phyloP scores from a whole-genome alignment of 2,888 invertebrate genomes.

The Papilio gigon region DNA sequence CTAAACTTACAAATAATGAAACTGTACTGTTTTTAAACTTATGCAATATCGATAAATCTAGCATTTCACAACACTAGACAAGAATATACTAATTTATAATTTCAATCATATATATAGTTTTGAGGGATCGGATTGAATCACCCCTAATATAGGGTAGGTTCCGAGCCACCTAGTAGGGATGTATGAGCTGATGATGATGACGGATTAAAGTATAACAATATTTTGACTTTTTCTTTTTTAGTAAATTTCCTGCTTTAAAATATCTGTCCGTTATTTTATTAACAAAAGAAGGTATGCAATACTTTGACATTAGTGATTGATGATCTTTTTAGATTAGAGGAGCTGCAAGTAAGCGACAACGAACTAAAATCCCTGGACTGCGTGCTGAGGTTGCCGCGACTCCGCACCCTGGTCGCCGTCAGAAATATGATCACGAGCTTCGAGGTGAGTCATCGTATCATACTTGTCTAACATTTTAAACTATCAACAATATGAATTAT shows the following conservation, averaged over 20 bases:
- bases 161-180: too few relatives aligned
- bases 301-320: too few relatives aligned
- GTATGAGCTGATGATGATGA: too few relatives aligned
- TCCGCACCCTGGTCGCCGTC: conserved; percentile 82
- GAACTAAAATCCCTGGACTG: conserved; percentile 84
- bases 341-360: conserved; percentile 88
- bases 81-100: background rate
- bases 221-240: too few relatives aligned
- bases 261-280: conserved; percentile 15
- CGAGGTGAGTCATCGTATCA: conserved; percentile 55
- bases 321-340: conserved; percentile 86
- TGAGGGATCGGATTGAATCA: too few relatives aligned
- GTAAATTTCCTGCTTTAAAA: too few relatives aligned
- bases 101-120: background rate
- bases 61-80: background rate
- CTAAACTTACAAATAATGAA: conserved; percentile 54
- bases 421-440: conserved; percentile 68
- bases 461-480: too few relatives aligned
- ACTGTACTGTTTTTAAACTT: conserved; percentile 57
- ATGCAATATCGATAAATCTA: conserved; percentile 48
- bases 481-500: background rate
- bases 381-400: conserved; percentile 82
- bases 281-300: too few relatives aligned
- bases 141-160: too few relatives aligned
- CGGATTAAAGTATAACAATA: too few relatives aligned